Evolutionary conservation across 2,797 vertebrate genomes (phyloP).

Genomic region (Nannoperca obscura): DNA sequence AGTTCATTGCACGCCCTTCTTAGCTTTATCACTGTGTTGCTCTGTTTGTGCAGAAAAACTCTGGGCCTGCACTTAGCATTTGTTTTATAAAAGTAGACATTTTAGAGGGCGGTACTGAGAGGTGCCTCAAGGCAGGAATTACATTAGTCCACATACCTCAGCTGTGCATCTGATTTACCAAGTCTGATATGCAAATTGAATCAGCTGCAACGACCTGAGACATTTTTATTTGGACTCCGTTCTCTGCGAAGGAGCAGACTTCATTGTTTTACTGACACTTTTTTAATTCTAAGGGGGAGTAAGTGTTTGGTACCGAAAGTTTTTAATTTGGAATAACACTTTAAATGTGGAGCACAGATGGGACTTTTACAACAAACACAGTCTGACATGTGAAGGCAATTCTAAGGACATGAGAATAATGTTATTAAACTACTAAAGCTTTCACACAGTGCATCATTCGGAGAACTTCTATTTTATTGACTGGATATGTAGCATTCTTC

Average conservation of each 20-base stretch:
- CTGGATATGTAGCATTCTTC: no score
- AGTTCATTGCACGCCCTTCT: not conserved
- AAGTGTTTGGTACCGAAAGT: conserved; percentile 3
- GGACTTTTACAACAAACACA: conserved; percentile 7
- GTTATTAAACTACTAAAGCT: not conserved
- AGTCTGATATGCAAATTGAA: conserved; percentile 55
- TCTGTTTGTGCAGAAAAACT: not conserved
- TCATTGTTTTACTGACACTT: conserved; percentile 16
- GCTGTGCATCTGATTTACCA: conserved; percentile 50
- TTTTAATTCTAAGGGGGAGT: not conserved
- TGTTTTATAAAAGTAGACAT: conserved; percentile 41
- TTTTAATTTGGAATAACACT: conserved; percentile 23
- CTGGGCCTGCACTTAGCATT: conserved; percentile 13
- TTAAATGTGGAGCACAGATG: not conserved
- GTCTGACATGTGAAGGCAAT: not conserved
- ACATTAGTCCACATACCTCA: conserved; percentile 49
- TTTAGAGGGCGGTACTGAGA: conserved; percentile 30
- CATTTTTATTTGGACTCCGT: conserved; percentile 31
- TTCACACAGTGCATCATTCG: not conserved
- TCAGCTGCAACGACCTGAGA: conserved; percentile 39
- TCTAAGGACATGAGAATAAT: not conserved
- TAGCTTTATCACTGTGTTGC: not conserved
- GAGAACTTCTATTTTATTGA: no score
- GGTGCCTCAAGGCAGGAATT: conserved; percentile 55
- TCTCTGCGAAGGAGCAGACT: conserved; percentile 16